phyloP scores from a whole-genome alignment of 2,113 vertebrate genomes.

The Austrofundulus limnaeus region DNA sequence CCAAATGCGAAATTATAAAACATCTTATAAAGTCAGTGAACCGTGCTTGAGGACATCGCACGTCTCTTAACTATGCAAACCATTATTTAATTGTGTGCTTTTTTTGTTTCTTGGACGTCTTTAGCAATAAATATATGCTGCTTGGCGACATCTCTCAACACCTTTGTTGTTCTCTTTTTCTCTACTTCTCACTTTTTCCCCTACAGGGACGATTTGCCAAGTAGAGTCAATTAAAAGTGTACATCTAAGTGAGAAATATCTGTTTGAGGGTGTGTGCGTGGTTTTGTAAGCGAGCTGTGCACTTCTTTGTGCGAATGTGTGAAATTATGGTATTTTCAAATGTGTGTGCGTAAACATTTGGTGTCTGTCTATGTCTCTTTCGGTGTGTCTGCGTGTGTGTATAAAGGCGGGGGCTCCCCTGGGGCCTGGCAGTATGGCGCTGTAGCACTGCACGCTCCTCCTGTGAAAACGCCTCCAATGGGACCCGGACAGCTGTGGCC shows the following conservation, averaged over 20 bases:
- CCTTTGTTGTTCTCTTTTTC: constrained; percentile 41
- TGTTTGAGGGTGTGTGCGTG: constrained; percentile 32
- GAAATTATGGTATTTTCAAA: constrained; percentile 61
- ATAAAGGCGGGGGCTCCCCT: constrained; percentile 67
- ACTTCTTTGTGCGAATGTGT: constrained; percentile 61
- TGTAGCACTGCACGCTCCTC: constrained; percentile 71
- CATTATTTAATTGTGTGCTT: constrained; percentile 1
- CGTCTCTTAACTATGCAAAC: constrained; percentile 8
- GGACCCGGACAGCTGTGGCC: constrained; percentile 81
- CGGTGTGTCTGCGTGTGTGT: constrained; percentile 37
- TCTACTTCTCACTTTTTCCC: constrained; percentile 61
- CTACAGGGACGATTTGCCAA: constrained; percentile 64
- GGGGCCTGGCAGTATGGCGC: constrained; percentile 76
- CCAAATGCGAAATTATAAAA: constrained; percentile 56
- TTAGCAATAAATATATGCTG: constrained; percentile 37
- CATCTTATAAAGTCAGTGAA: constrained; percentile 26
- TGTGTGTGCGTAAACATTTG: constrained; percentile 33
- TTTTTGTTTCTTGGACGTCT: constrained; percentile 21
- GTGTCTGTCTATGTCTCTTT: constrained; percentile 30
- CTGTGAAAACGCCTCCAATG: constrained; percentile 79
- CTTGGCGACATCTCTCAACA: constrained; percentile 27
- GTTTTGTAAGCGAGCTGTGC: constrained; percentile 47
- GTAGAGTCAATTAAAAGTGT: constrained; percentile 79
- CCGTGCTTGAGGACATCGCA: constrained; percentile 17
- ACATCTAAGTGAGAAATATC: constrained; percentile 70